Conservation (phyloP, 2,797 vertebrate genomes). For the Urocyon cinereoargenteus region DNA sequence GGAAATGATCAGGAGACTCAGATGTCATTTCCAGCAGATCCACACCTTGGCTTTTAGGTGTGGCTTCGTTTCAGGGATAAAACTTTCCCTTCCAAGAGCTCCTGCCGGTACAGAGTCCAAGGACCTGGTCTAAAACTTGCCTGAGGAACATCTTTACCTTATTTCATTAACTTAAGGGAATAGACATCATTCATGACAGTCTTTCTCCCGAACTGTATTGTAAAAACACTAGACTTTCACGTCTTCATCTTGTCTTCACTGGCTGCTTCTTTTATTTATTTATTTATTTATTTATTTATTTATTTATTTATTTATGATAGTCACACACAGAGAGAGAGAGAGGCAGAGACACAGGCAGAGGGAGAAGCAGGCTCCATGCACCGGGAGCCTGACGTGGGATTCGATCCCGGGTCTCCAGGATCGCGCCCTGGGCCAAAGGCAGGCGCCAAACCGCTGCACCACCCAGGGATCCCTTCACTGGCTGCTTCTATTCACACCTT, state of each 20-base stretch:
- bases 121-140: background rate
- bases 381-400: too few relatives aligned
- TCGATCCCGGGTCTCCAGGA: too few relatives aligned
- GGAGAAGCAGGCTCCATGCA: too few relatives aligned
- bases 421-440: too few relatives aligned
- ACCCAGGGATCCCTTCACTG: background rate
- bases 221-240: background rate
- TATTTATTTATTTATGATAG: too few relatives aligned
- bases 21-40: background rate
- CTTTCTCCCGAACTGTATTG: background rate
- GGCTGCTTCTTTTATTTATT: too few relatives aligned
- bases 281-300: too few relatives aligned
- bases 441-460: too few relatives aligned
- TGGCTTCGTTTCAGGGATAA: background rate
- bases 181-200: background rate
- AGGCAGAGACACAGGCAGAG: too few relatives aligned
- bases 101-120: background rate
- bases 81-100: background rate
- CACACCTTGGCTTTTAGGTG: background rate
- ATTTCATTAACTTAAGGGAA: background rate
- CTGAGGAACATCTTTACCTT: background rate
- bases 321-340: too few relatives aligned
- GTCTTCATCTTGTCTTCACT: background rate
- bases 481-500: background rate
- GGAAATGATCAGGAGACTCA: background rate